phyloP scores from a whole-genome alignment of 2,888 invertebrate genomes.

The Creontiades dilutus region DNA sequence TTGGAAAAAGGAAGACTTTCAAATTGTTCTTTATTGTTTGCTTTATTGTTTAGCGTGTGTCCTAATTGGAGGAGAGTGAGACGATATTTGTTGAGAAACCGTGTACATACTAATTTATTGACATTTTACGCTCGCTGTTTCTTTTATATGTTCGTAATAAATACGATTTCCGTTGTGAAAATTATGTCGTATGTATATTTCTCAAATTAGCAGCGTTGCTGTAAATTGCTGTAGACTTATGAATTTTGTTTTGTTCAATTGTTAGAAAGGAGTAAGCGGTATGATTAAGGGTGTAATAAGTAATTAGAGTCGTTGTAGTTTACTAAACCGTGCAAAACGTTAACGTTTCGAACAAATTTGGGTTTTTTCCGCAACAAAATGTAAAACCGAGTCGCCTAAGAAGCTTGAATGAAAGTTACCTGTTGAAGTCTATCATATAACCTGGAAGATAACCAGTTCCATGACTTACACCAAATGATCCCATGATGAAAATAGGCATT shows the following conservation, averaged over 20 bases:
- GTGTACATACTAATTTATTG: constrained; percentile 62
- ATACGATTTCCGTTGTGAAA: constrained; percentile 45
- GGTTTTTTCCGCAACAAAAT: too few species aligned
- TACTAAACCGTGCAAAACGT: neutral
- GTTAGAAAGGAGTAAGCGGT: constrained; percentile 13
- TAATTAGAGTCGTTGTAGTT: neutral
- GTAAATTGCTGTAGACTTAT: constrained; percentile 41
- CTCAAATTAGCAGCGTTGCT: constrained; percentile 42
- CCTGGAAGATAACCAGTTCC: too few species aligned
- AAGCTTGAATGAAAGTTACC: too few species aligned
- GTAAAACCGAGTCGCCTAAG: too few species aligned
- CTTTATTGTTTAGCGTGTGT: constrained; percentile 7
- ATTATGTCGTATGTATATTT: constrained; percentile 48
- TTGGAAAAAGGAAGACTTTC: neutral
- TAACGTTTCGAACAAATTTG: too few species aligned
- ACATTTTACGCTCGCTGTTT: constrained; percentile 56
- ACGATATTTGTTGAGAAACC: constrained; percentile 7
- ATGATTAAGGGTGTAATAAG: neutral
- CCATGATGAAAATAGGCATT: too few species aligned
- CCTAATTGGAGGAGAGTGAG: neutral
- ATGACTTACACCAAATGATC: too few species aligned
- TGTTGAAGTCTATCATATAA: too few species aligned
- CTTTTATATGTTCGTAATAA: constrained; percentile 62
- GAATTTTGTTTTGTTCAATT: constrained; percentile 16
- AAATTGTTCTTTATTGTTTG: neutral